Evolutionary conservation across 2,113 vertebrate genomes (phyloP), one percentile per base, ranked within the genome.

Genomic region (Rousettus leschenaultii): DNA sequence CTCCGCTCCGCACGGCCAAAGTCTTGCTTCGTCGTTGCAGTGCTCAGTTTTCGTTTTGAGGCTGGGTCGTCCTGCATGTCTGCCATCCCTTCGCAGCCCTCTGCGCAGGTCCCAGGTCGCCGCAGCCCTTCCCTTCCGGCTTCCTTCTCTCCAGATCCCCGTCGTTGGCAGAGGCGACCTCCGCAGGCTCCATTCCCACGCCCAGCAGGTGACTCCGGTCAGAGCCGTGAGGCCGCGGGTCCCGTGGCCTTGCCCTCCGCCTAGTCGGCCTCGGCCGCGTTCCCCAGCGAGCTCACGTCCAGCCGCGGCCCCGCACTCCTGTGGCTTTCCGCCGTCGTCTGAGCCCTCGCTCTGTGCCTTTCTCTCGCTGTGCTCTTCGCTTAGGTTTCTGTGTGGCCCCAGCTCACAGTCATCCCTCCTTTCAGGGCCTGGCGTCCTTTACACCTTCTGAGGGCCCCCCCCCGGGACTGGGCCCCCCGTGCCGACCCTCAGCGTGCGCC

Each of bases 271-370:
- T 40, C 40, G 59, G 26, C 57, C 21, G 70, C 77, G 5, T 88
- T 79, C 16, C 74, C 30, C 40, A 21, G 53, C 51, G 11, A 65
- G 45, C 16, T 88, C 40, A 13, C 30, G 33, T 85, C 57, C 33
- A 48, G 51, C 35, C 11, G 35, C 26, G 66, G 38, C n/a, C 71
- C 73, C 83, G 79, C 2, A 40, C 43, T 68, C 66, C 30, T 38
- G 48, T 14, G 51, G 84, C 85, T 66, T 82, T 57, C 38, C 85
- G 26, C 4, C 89, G 24, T 83, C 79, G 7, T 43, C 43, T 73
- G 1, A 55, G 35, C 82, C 65, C 86, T 90, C 61, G 38, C 96
- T 80, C 80, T 73, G 92, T 96, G 96, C 96, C 95, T 98, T 97
- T 96, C 55, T 89, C 38, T n/a, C 84, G 66, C 13, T 65, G 0